Conservation (phyloP, 2,113 vertebrate genomes). For the Myrmecobius fasciatus region DNA sequence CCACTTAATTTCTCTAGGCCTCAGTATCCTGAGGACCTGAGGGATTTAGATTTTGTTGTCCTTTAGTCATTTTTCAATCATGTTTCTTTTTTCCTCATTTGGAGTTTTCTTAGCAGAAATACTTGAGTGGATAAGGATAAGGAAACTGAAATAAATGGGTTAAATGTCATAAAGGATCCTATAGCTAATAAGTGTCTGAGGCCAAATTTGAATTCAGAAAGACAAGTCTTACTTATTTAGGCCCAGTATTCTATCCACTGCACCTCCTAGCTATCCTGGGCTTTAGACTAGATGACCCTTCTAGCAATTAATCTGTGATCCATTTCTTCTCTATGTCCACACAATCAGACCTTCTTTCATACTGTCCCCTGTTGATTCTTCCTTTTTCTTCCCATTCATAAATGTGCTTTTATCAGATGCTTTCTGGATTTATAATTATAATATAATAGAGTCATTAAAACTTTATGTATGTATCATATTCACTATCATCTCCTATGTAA, state of each 20-base stretch:
- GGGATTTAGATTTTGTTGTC: not conserved
- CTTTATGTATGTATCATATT: not conserved
- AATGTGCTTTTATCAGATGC: not conserved
- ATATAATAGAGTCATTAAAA: not conserved
- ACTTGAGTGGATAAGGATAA: not conserved
- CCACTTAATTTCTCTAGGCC: not conserved
- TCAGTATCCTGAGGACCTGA: not conserved
- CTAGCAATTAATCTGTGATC: not conserved
- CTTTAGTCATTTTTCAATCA: too few relatives aligned
- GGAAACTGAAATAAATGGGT: not conserved
- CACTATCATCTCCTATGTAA: not conserved
- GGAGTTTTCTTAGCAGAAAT: too few relatives aligned
- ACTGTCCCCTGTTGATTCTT: not conserved
- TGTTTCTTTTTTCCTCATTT: too few relatives aligned
- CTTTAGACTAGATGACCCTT: not conserved
- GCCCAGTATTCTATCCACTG: too few relatives aligned
- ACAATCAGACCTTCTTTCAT: not conserved
- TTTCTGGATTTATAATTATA: not conserved
- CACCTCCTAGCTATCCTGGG: not conserved
- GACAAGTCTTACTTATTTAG: not conserved
- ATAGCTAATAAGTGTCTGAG: not conserved
- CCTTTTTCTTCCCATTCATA: not conserved
- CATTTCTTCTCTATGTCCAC: not conserved
- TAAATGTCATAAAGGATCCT: constrained; percentile 1
- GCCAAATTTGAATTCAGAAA: not conserved